These are phyloP conservation scores for Hirundichthys speculiger DNA, from an alignment of 2,113 vertebrate species.

Conservation along the genomic window DNA sequence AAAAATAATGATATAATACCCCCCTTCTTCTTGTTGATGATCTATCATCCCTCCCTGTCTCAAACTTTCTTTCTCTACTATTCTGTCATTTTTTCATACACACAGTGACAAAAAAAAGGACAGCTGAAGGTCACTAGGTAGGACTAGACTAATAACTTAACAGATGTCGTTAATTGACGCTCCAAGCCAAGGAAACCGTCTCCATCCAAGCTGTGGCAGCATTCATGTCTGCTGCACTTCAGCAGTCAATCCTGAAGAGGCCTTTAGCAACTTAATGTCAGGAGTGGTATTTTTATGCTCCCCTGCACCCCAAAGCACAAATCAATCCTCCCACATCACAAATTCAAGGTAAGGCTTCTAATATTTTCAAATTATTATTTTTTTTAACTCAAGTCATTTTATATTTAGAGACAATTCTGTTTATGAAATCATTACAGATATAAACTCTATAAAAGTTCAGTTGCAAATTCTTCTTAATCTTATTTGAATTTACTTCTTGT, in stretches of 20 bases:
- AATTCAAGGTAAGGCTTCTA: conserved; percentile 46
- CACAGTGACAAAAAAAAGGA: conserved; percentile 45
- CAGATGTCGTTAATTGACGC: conserved; percentile 67
- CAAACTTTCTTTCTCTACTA: conserved; percentile 10
- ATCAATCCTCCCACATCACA: conserved; percentile 48
- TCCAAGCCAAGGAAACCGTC: conserved; percentile 47
- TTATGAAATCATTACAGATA: background rate
- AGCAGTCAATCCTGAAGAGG: conserved; percentile 48
- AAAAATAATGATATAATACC: background rate
- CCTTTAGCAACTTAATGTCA: conserved; percentile 55
- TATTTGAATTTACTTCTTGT: conserved; percentile 3
- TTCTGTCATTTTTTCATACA: conserved; percentile 20
- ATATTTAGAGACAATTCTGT: conserved; percentile 14
- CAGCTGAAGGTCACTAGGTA: conserved; percentile 52
- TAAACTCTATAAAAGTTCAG: too few relatives aligned
- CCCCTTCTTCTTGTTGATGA: background rate
- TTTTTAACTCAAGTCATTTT: conserved; percentile 41
- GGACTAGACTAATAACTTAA: conserved; percentile 62
- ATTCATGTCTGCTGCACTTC: conserved; percentile 15
- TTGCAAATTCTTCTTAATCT: background rate
- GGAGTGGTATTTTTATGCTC: conserved; percentile 50
- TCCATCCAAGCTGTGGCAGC: conserved; percentile 32
- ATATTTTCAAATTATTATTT: conserved; percentile 33
- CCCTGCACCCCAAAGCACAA: conserved; percentile 39
- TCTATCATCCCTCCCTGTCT: conserved; percentile 6